These are phyloP conservation scores for Athrips mouffetella DNA, from an alignment of 2,888 invertebrate species.

Conservation along the genomic window DNA sequence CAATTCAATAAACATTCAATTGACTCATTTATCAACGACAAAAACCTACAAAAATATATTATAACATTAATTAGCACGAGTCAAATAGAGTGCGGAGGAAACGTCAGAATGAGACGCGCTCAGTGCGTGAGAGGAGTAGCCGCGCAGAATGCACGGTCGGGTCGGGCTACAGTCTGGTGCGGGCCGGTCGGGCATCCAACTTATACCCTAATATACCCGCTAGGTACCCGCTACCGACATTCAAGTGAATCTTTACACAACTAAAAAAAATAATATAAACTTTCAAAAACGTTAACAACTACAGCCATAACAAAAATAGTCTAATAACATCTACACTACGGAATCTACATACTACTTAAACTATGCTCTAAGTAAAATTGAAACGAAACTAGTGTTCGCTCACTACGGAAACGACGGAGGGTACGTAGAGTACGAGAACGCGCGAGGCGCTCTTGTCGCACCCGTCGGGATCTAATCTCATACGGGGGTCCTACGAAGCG, in stretches of 20 bases:
- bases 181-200: too few species aligned
- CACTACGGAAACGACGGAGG: conserved; percentile 62
- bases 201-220: too few species aligned
- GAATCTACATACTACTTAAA: conserved; percentile 72
- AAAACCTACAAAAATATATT: conserved; percentile 77
- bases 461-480: conserved; percentile 45
- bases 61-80: conserved; percentile 74
- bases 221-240: conserved; percentile 33
- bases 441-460: conserved; percentile 28
- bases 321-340: conserved; percentile 75
- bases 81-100: conserved; percentile 58
- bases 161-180: conserved; percentile 19
- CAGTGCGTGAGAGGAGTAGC: conserved; percentile 28
- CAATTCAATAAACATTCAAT: conserved; percentile 76
- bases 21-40: conserved; percentile 77
- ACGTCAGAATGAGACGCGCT: conserved; percentile 39
- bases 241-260: conserved; percentile 59
- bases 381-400: conserved; percentile 73
- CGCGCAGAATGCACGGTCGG: conserved; percentile 29
- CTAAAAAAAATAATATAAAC: conserved; percentile 71
- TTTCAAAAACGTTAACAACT: conserved; percentile 76
- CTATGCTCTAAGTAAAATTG: conserved; percentile 69
- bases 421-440: conserved; percentile 29
- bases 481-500: conserved; percentile 56
- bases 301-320: conserved; percentile 77